These are phyloP conservation scores for Bursaphelenchus mucronatus DNA, from an alignment of 1,140 invertebrate genomes.

Conservation along the genomic window DNA sequence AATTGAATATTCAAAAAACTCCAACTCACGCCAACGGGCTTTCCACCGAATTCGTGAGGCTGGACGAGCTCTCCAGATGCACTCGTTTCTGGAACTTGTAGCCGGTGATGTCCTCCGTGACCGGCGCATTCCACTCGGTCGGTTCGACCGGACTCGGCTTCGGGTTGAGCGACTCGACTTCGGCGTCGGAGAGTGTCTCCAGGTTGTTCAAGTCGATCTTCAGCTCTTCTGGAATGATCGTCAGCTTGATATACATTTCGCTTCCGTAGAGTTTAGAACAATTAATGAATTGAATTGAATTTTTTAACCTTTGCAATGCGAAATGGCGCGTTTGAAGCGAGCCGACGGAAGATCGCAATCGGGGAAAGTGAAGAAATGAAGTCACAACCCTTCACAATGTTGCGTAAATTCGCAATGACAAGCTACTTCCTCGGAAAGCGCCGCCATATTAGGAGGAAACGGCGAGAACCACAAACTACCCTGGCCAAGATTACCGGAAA, in stretches of 20 bases:
- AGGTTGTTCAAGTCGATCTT: slow-evolving; percentile 20
- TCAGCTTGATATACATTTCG: slow-evolving; percentile 5
- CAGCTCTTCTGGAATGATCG: slow-evolving; percentile 14
- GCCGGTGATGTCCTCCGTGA: slow-evolving; percentile 36
- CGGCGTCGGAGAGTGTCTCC: slow-evolving; percentile 34
- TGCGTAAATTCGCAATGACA: too few species aligned
- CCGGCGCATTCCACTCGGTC: slow-evolving; percentile 34
- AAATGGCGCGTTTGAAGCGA: not conserved
- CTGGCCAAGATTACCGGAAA: too few species aligned
- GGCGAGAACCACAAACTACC: too few species aligned
- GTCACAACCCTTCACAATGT: too few species aligned
- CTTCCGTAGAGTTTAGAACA: too few species aligned
- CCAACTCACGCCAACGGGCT: slow-evolving; percentile 35
- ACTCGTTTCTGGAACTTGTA: slow-evolving; percentile 31
- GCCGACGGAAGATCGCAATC: too few species aligned
- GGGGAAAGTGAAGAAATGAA: too few species aligned
- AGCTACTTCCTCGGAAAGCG: too few species aligned
- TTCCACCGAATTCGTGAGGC: slow-evolving; percentile 27
- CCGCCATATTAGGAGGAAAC: too few species aligned
- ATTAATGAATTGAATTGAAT: too few species aligned
- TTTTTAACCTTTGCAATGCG: not conserved
- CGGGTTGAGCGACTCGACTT: slow-evolving; percentile 30
- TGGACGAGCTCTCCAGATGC: slow-evolving; percentile 40
- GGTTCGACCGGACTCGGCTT: slow-evolving; percentile 12
- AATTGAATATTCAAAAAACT: not conserved